These are phyloP conservation scores for Panopea generosa DNA, from an alignment of 2,888 invertebrate species.

Conservation along the genomic window DNA sequence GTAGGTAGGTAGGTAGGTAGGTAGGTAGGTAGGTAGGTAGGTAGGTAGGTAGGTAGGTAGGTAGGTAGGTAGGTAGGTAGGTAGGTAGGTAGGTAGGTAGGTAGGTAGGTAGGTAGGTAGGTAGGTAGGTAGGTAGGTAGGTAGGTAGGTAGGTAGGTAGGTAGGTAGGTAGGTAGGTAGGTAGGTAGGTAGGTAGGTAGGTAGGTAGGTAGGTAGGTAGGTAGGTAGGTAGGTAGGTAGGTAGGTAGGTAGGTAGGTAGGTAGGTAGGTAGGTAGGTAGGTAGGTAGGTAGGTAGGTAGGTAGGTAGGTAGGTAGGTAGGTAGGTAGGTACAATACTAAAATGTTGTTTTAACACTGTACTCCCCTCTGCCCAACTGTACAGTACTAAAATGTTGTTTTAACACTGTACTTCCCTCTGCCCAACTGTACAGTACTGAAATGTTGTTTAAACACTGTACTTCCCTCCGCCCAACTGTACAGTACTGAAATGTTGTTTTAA, in stretches of 20 bases:
- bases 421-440: no score
- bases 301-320: no score
- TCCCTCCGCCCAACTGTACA: no score
- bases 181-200: constrained; percentile 1
- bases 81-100: constrained; percentile 1
- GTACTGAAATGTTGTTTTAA: no score
- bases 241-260: constrained; percentile 3
- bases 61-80: not conserved
- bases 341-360: no score
- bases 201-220: constrained; percentile 1
- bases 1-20: not conserved
- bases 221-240: constrained; percentile 3
- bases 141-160: not conserved
- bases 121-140: not conserved
- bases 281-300: no score
- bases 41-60: not conserved
- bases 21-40: not conserved
- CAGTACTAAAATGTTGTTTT: no score
- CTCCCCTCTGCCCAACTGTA: no score
- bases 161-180: constrained; percentile 1
- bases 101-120: not conserved
- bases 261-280: constrained; percentile 1
- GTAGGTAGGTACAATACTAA: no score
- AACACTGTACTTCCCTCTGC: no score
- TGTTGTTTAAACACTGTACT: no score